Base-by-base conservation (phyloP, 2,888 invertebrate genomes). In the Eustalomyia histrio region DNA sequence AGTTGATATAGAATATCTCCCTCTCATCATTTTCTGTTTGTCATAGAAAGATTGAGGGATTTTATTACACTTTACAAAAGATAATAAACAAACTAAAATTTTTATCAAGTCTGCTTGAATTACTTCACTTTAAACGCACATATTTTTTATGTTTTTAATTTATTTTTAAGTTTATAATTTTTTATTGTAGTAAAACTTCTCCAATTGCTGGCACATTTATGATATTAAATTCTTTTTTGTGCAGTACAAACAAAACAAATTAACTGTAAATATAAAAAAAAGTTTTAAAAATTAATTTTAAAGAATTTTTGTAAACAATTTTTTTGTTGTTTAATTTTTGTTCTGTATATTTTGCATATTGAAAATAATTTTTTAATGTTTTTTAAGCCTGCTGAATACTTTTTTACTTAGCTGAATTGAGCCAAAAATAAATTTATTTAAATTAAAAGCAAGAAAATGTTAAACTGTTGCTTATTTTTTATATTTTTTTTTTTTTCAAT, bases 131-230 rank as follows among this genome's bases (percentile, higher is more conserved):
- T 53, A 21, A 21, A 67, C 9, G 39, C 12, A 29, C 63, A 39
- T 39, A 12, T 39, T 39, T 1, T 39, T 39, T 39, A 12, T 4
- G 10, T 8, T 39, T 39, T 39, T 39, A 39, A 12, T 12, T 39
- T 39, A 12, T 12, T 39, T 35, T 9, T 5, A 39, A 12, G 9
- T 39, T 39, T 39, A 12, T 39, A 2, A 12, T 39, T 39, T 39
- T 39, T 39, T 39, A 2, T 39, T 39, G 39, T 39, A 39, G 14
- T 12, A 39, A 39, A 39, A 39, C 10, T 39, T 39, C 10, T 76
- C 69, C 52, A 71, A 65, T 76, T 76, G 60, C 76, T 52, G 7
- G 61, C 61, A 53, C 61, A 53, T 71, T 71, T 71, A 60, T 18
- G 16, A 16, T 35, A 52, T 61, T 21, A 50, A 47, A 53, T 61